Percentiles rank a stretch among this genome's conserved stretches.
These are phyloP conservation scores for Tangachromis dhanisi DNA, from an alignment of 2,113 vertebrate species.

Conservation along the genomic window DNA sequence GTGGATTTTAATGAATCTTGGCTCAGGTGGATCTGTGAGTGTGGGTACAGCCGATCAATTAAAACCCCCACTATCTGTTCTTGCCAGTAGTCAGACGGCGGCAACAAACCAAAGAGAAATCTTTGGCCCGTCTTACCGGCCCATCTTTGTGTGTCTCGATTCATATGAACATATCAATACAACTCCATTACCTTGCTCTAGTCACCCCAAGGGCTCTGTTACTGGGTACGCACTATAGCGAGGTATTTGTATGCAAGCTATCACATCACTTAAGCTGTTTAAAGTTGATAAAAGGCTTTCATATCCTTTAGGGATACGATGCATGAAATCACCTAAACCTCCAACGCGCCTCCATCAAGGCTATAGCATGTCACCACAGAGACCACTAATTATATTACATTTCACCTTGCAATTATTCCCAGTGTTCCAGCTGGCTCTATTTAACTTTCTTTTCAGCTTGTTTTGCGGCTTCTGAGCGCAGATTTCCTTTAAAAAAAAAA, in stretches of 20 bases:
- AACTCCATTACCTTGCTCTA: constrained; percentile 7
- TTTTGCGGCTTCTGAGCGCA: background rate
- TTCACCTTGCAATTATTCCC: background rate
- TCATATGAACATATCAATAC: constrained; percentile 1
- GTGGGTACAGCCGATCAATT: background rate
- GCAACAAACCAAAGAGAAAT: background rate
- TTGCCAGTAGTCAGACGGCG: constrained; percentile 1
- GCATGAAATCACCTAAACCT: constrained; percentile 31
- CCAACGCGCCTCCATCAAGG: background rate
- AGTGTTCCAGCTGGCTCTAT: background rate
- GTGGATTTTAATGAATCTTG: background rate
- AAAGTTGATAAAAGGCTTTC: constrained; percentile 45
- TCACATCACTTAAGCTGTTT: constrained; percentile 46
- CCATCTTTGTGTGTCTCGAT: background rate
- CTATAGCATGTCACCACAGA: background rate
- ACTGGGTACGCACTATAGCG: background rate
- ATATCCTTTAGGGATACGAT: background rate
- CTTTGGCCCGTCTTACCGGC: background rate
- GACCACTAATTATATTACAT: constrained; percentile 9
- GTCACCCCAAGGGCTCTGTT: constrained; percentile 8
- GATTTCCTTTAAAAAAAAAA: background rate
- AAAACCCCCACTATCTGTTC: background rate
- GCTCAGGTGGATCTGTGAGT: background rate
- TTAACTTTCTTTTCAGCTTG: background rate
- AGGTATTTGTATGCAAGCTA: constrained; percentile 28